phyloP scores from a whole-genome alignment of 2,888 invertebrate species.

The Matsumyia berberina region DNA sequence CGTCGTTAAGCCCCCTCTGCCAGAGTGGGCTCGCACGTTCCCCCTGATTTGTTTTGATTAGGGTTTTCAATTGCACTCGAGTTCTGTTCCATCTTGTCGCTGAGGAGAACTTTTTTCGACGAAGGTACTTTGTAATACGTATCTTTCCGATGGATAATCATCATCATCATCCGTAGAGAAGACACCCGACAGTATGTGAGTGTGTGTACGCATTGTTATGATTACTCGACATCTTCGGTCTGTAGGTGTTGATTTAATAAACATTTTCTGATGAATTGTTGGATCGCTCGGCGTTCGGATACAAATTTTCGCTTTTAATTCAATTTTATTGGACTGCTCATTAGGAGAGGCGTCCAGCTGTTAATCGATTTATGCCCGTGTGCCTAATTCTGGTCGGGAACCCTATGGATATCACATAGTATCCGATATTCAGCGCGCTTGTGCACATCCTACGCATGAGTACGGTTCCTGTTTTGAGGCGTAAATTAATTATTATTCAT shows the following conservation, averaged over 20 bases:
- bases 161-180: constrained; percentile 30
- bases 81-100: constrained; percentile 60
- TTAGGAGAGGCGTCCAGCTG: constrained; percentile 69
- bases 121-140: constrained; percentile 37
- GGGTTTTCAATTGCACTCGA: constrained; percentile 54
- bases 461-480: constrained; percentile 35
- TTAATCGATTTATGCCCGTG: constrained; percentile 63
- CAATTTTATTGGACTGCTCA: constrained; percentile 60
- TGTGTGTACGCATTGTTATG: constrained; percentile 37
- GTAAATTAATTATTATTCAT: constrained; percentile 69
- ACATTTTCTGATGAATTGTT: constrained; percentile 59
- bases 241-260: constrained; percentile 75
- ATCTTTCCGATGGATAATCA: constrained; percentile 56
- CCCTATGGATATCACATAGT: constrained; percentile 23
- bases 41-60: constrained; percentile 67
- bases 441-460: constrained; percentile 55
- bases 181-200: not conserved
- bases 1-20: constrained; percentile 46
- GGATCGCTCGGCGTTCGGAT: constrained; percentile 11
- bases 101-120: constrained; percentile 41
- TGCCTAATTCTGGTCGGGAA: constrained; percentile 13
- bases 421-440: constrained; percentile 29
- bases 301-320: constrained; percentile 45
- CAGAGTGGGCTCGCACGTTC: constrained; percentile 56
- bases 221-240: constrained; percentile 45